A percentile compares a stretch with the other conserved stretches of the same genome.
Evolutionary conservation across 1,140 invertebrate species (phyloP).

Genomic region (Trialeurodes vaporariorum): DNA sequence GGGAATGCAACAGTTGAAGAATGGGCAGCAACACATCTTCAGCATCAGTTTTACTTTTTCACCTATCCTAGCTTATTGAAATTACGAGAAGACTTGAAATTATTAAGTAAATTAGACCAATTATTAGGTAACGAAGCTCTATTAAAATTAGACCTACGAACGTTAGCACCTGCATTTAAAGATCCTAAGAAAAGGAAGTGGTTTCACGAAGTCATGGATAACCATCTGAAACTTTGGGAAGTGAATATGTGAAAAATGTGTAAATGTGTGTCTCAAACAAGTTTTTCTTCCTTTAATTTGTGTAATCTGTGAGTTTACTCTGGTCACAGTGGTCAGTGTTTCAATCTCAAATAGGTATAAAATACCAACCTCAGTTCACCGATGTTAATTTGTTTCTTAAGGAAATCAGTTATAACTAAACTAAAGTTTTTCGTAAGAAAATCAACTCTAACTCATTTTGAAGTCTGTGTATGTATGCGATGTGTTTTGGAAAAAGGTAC

Average conservation of each 20-base stretch:
- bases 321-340: no score
- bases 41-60: constrained; percentile 66
- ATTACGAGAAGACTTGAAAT: constrained; percentile 55
- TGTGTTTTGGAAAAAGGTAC: no score
- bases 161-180: constrained; percentile 60
- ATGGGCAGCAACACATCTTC: constrained; percentile 58
- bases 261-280: no score
- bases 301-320: no score
- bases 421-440: no score
- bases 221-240: constrained; percentile 78
- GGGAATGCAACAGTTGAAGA: constrained; percentile 63
- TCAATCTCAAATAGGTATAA: no score
- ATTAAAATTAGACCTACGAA: constrained; percentile 62
- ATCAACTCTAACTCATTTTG: no score
- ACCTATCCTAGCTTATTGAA: constrained; percentile 66
- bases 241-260: constrained; percentile 62
- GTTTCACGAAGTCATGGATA: constrained; percentile 76
- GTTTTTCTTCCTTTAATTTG: no score
- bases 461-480: no score
- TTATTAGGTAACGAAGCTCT: constrained; percentile 70
- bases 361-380: no score
- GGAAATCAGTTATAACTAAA: no score
- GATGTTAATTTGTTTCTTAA: no score
- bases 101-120: constrained; percentile 55
- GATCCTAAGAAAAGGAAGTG: constrained; percentile 55